Base-by-base conservation (phyloP, 2,113 vertebrate species). In the Sterrhoptilus dennistouni region DNA sequence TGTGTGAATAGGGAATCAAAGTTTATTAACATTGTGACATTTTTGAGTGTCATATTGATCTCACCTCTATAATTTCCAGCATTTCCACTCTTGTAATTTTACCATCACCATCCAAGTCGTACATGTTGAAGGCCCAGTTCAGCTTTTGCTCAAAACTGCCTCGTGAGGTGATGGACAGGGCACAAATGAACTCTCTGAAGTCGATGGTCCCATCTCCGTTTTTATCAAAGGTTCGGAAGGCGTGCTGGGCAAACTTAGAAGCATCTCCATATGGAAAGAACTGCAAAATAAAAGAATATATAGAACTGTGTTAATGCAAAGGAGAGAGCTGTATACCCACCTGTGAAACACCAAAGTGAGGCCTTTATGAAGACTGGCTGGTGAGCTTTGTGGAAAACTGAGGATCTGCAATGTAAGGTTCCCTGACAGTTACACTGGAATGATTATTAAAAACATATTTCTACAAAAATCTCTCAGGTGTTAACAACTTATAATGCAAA, bases 101-200 rank as follows among this genome's bases (percentile, higher is more conserved):
- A 97, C 99, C 99, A 6, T 99, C 99, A 14, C 99, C 99, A 23
- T 99, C 99, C 97, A 99, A 97, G 97, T 99, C 99, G 0, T 99
- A 99, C 99, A 99, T 99, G 97, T 99, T 99, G 98, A 99, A 99
- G 94, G 99, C 99, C 99, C 99, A 99, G 97, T 99, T 99, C 79
- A 99, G 98, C 96, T 99, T 99, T 98, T 99, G 99, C 98, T 99
- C 99, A 44, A 99, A 99, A 95, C 99, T 99, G 90, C 99, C 99
- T 74, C 99, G 97, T 49, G 99, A 99, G 86, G 99, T 99, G 98
- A 99, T 99, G 97, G 99, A 99, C 93, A 99, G 97, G 0, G 99
- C 99, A 3, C 99, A 99, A 97, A 99, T 99, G 97, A 99, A 99
- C 99, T 99, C 99, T 98, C 99, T 98, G 98, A 99, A 99, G 98